Base-by-base conservation (phyloP, 2,113 vertebrate species). In the Todiramphus chloris region DNA sequence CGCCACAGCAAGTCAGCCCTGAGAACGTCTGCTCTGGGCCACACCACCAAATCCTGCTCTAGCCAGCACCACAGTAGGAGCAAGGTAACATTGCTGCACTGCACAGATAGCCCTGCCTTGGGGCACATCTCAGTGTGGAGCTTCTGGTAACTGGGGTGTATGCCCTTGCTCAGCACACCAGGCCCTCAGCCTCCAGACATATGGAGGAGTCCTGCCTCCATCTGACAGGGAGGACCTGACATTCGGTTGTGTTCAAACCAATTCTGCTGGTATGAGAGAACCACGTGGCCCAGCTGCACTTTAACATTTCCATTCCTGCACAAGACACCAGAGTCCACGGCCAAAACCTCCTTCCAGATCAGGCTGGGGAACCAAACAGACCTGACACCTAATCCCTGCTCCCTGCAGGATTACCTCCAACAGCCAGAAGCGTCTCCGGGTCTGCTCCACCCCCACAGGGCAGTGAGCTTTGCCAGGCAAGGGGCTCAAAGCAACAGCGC, bases 381-480 rank as follows among this genome's bases (percentile, higher is more conserved):
- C 48, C 74, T 84, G 95, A 96, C 56, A 96, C 31, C 56, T 95
- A 95, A 97, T 96, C 87, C 77, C 39, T 11, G 21, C 58, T 89
- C 66, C 39, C 28, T 5, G 14, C 33, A 89, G 66, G 56, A 72
- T 48, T 53, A 84, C 69, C 41, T 90, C 79, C 8, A 13, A 59
- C 16, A 56, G 86, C 68, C 68, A 83, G 37, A 62, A 92, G 62
- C 7, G 3, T 68, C 30, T 82, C 39, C 27, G 58, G 74, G 39
- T 53, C 73, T 44, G 56, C 43, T 87, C 77, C 77, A 72, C 33
- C 59, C 76, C 7, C 37, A 69, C 16, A 31, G 48, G 27, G 75
- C 1, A 6, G 37, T 16, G 37, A 83, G 39, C 41, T 76, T 74
- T 64, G 55, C 39, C 74, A 73, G 58, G 41, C 53, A 75, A 73